Percentiles rank a stretch among this genome's conserved stretches.
These are phyloP conservation scores for Nomada hirtipes DNA, from an alignment of 2,888 invertebrate genomes.

Conservation along the genomic window DNA sequence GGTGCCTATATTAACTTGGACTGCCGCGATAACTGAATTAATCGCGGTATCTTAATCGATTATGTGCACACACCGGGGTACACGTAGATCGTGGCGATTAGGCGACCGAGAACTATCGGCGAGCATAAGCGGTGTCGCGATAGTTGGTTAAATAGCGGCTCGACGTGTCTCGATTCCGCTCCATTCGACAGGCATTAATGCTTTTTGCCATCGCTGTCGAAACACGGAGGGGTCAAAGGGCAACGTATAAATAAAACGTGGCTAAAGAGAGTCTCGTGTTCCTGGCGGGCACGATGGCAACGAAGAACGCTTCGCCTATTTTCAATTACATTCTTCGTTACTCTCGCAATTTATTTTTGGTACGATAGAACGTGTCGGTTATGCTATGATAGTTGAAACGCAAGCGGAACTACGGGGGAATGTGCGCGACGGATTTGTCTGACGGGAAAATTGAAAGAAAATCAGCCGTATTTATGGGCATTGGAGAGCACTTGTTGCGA, in stretches of 20 bases:
- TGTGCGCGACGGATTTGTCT: background rate
- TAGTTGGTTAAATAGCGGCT: slow-evolving; percentile 51
- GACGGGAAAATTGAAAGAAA: background rate
- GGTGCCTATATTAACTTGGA: background rate
- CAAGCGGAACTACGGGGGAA: background rate
- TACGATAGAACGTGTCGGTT: background rate
- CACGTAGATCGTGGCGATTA: slow-evolving; percentile 44
- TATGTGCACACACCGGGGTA: slow-evolving; percentile 23
- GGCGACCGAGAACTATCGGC: slow-evolving; percentile 43
- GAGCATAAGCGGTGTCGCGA: slow-evolving; percentile 52
- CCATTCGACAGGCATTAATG: slow-evolving; percentile 60
- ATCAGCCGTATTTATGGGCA: background rate
- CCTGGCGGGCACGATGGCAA: slow-evolving; percentile 8
- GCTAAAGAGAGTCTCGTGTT: slow-evolving; percentile 35
- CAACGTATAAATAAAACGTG: slow-evolving; percentile 53
- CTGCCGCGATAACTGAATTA: slow-evolving; percentile 60
- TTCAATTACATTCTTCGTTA: no score
- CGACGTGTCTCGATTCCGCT: slow-evolving; percentile 67
- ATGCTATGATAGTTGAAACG: no score
- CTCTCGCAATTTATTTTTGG: background rate
- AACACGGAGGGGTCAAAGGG: slow-evolving; percentile 61
- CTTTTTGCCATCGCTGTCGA: slow-evolving; percentile 65
- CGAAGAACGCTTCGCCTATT: no score
- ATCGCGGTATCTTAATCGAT: slow-evolving; percentile 57
- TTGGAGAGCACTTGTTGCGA: background rate